phyloP scores from a whole-genome alignment of 2,888 invertebrate species.

The Melieria picta region DNA sequence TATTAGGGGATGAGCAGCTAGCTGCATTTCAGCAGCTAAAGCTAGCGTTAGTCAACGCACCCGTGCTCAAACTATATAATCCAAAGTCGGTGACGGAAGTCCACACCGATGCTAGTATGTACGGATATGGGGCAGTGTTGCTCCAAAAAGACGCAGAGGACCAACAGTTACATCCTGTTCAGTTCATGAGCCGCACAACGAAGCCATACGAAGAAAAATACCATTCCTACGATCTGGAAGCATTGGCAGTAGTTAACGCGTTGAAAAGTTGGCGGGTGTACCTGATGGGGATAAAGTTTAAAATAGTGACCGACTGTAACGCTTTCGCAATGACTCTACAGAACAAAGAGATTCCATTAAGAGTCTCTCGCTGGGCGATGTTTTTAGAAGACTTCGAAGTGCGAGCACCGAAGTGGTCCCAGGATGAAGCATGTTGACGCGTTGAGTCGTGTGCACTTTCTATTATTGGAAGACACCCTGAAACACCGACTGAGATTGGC shows the following conservation, averaged over 20 bases:
- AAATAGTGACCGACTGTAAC: slow-evolving; percentile 55
- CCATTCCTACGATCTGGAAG: slow-evolving; percentile 57
- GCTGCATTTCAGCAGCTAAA: slow-evolving; percentile 38
- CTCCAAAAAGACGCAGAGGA: slow-evolving; percentile 43
- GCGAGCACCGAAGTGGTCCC: too few species aligned
- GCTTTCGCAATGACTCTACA: slow-evolving; percentile 49
- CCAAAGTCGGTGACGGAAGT: too few species aligned
- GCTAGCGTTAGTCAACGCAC: slow-evolving; percentile 20
- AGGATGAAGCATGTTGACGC: too few species aligned
- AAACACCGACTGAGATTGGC: too few species aligned
- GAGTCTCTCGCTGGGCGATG: too few species aligned
- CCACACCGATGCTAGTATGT: slow-evolving; percentile 42
- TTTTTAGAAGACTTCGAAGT: too few species aligned
- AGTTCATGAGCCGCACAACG: slow-evolving; percentile 53
- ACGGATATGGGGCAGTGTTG: slow-evolving; percentile 43
- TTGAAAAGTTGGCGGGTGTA: slow-evolving; percentile 56
- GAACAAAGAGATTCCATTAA: too few species aligned
- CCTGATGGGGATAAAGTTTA: slow-evolving; percentile 51
- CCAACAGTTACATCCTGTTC: slow-evolving; percentile 50
- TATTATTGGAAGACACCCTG: too few species aligned
- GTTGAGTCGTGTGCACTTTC: too few species aligned
- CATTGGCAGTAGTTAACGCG: slow-evolving; percentile 54
- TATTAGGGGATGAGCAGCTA: slow-evolving; percentile 32
- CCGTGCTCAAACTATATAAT: slow-evolving; percentile 35
- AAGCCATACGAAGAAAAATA: slow-evolving; percentile 50